Conservation (phyloP, 1,140 invertebrate species). For the Neelides sp. region DNA sequence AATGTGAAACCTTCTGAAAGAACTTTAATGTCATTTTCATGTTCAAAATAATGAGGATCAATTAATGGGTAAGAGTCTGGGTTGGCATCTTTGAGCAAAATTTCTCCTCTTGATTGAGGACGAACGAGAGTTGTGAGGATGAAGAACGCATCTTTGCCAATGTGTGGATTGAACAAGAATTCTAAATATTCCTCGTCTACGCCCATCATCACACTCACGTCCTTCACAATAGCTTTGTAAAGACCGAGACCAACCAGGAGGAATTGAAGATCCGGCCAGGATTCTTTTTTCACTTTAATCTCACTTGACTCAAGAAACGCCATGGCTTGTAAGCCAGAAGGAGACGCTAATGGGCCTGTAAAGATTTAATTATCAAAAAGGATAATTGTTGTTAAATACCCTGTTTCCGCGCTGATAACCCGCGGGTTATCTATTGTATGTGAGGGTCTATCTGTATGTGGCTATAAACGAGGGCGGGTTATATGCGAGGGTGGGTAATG, state of each 20-base stretch:
- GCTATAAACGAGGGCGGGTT: too few relatives aligned
- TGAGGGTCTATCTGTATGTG: too few relatives aligned
- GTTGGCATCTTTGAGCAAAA: slow-evolving; percentile 4
- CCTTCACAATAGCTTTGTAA: background rate
- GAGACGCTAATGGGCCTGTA: slow-evolving; percentile 6
- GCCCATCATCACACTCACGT: slow-evolving; percentile 1
- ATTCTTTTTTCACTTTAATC: background rate
- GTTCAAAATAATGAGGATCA: slow-evolving; percentile 13
- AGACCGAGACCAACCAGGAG: slow-evolving; percentile 6
- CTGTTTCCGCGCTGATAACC: too few relatives aligned
- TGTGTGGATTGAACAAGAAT: background rate
- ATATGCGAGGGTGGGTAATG: too few relatives aligned
- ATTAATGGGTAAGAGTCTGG: slow-evolving; percentile 3
- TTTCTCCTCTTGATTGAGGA: slow-evolving; percentile 10
- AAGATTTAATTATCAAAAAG: background rate
- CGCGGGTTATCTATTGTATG: too few relatives aligned
- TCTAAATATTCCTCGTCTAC: background rate
- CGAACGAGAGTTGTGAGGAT: slow-evolving; percentile 7
- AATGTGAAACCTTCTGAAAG: too few relatives aligned
- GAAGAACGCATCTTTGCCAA: background rate
- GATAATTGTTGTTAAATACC: too few relatives aligned
- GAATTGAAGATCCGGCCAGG: slow-evolving; percentile 13
- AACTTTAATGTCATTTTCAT: slow-evolving; percentile 1
- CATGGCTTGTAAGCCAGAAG: slow-evolving; percentile 8
- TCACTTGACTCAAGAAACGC: slow-evolving; percentile 6